phyloP scores from a whole-genome alignment of 2,888 invertebrate genomes.

The Nomada flava region DNA sequence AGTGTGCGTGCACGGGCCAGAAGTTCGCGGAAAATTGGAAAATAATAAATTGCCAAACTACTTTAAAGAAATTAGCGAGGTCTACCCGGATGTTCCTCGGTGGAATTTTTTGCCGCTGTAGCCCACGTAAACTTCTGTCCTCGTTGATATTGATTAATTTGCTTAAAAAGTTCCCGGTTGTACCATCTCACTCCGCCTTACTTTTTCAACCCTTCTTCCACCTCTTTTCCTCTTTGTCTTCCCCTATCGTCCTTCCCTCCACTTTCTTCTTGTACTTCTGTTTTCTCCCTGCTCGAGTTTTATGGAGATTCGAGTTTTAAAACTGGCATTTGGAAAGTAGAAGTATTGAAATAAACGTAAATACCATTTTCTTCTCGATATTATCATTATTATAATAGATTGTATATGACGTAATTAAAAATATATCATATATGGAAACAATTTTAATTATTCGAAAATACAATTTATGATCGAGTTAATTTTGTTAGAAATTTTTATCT shows the following conservation, averaged over 20 bases:
- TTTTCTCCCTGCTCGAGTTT: conserved; percentile 24
- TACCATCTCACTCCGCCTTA: conserved; percentile 56
- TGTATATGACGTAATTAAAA: too few species aligned
- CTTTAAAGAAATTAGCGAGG: conserved; percentile 81
- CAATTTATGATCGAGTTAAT: too few species aligned
- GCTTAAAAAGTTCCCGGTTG: conserved; percentile 78
- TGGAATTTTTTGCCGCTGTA: conserved; percentile 52
- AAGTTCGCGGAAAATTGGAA: conserved; percentile 79
- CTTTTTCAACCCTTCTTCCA: conserved; percentile 46
- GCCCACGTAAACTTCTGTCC: conserved; percentile 76
- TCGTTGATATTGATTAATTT: conserved; percentile 81
- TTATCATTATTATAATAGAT: too few species aligned
- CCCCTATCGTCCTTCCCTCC: conserved; percentile 25
- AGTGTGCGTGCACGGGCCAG: conserved; percentile 62
- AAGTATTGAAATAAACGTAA: too few species aligned
- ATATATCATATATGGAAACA: too few species aligned
- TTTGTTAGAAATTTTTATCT: too few species aligned
- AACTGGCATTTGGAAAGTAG: conserved; percentile 3
- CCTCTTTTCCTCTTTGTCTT: conserved; percentile 25
- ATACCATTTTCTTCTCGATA: too few species aligned
- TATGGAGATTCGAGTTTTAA: conserved; percentile 5
- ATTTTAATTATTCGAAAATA: too few species aligned
- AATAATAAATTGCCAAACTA: conserved; percentile 83
- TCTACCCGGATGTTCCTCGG: conserved; percentile 69
- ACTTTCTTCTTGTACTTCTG: conserved; percentile 43